Conservation (phyloP, 2,797 vertebrate genomes). For the Brachyalestes nurse region DNA sequence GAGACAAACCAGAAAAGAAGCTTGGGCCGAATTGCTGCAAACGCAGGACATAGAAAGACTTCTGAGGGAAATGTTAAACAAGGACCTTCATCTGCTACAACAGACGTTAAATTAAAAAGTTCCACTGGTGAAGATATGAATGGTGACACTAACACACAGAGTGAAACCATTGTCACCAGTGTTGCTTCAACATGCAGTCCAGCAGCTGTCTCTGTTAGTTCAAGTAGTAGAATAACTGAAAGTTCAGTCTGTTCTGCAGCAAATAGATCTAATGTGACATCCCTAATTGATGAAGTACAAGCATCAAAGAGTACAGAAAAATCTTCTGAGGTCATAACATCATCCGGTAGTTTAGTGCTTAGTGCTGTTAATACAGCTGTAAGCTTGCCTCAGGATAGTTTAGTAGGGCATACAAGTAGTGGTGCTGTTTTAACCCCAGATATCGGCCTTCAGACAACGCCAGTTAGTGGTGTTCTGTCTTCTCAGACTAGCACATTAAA, state of each 20-base stretch:
- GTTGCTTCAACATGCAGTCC: slow-evolving; percentile 54
- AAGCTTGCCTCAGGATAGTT: slow-evolving; percentile 50
- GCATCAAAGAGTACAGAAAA: slow-evolving; percentile 26
- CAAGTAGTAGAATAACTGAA: slow-evolving; percentile 36
- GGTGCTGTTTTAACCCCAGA: slow-evolving; percentile 41
- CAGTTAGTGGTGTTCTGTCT: slow-evolving; percentile 44
- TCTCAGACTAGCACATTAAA: slow-evolving; percentile 56
- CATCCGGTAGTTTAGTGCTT: slow-evolving; percentile 47
- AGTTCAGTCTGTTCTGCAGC: slow-evolving; percentile 31
- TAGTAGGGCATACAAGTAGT: slow-evolving; percentile 41
- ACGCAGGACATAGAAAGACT: slow-evolving; percentile 55
- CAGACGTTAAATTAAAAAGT: slow-evolving; percentile 9
- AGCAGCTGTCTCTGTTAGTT: slow-evolving; percentile 39
- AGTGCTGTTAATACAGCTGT: slow-evolving; percentile 36
- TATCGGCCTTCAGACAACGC: slow-evolving; percentile 43
- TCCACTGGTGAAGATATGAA: slow-evolving; percentile 24
- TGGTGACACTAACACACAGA: slow-evolving; percentile 10
- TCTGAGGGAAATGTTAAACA: slow-evolving; percentile 42
- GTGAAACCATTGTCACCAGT: slow-evolving; percentile 19
- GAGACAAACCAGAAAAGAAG: slow-evolving; percentile 56
- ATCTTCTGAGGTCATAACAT: slow-evolving; percentile 35
- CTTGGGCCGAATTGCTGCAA: slow-evolving; percentile 55
- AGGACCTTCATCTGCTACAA: slow-evolving; percentile 24
- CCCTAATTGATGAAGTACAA: slow-evolving; percentile 12
- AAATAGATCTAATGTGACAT: slow-evolving; percentile 27